A percentile compares a stretch with the other conserved stretches of the same genome.
phyloP scores from a whole-genome alignment of 1,140 invertebrate genomes.

The Ceratina australensis region DNA sequence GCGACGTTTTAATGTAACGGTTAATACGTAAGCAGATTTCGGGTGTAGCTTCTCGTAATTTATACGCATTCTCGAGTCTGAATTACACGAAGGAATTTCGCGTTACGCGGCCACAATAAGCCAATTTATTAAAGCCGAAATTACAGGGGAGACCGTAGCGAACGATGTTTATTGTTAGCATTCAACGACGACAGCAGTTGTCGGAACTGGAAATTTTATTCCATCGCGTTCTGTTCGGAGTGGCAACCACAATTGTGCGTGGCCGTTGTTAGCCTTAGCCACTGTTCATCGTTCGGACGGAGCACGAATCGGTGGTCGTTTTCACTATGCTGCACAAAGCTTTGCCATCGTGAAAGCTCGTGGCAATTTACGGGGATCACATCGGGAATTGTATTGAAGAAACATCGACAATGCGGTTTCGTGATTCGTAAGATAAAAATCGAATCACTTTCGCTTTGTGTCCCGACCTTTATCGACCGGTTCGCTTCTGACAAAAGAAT shows the following conservation, averaged over 20 bases:
- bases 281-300: background rate
- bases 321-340: slow-evolving; percentile 12
- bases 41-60: too few relatives aligned
- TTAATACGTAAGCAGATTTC: too few relatives aligned
- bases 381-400: background rate
- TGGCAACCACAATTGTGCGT: slow-evolving; percentile 2
- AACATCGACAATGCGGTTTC: slow-evolving; percentile 6
- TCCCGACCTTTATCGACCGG: background rate
- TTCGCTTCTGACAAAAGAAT: background rate
- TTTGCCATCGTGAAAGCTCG: slow-evolving; percentile 24
- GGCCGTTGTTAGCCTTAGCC: background rate
- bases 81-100: background rate
- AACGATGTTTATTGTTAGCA: background rate
- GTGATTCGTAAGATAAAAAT: background rate
- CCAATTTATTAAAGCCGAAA: background rate
- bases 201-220: background rate
- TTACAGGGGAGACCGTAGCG: background rate
- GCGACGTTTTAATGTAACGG: too few relatives aligned
- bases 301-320: background rate
- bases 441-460: slow-evolving; percentile 22
- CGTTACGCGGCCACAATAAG: background rate
- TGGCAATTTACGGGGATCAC: background rate
- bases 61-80: background rate
- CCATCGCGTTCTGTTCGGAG: background rate
- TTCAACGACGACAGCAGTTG: background rate